Percentiles rank a stretch among this genome's conserved stretches.
phyloP scores from a whole-genome alignment of 2,113 vertebrate species.

The Pholis gunnellus region DNA sequence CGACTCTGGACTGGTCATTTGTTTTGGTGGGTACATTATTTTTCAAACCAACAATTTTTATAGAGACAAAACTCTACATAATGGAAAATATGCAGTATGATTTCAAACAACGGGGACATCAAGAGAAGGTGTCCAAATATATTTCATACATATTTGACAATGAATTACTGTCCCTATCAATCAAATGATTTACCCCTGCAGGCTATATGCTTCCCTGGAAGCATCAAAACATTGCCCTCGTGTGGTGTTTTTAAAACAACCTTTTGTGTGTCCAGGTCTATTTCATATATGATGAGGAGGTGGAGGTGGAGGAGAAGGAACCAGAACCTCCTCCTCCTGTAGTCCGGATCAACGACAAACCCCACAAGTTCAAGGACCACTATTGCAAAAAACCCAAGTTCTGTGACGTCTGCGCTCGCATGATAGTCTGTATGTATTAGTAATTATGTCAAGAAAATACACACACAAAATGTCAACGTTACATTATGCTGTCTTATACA shows the following conservation, averaged over 20 bases:
- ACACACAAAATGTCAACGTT: background rate
- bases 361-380: slow-evolving; percentile 98
- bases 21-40: background rate
- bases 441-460: background rate
- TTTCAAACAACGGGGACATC: background rate
- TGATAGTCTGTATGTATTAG: slow-evolving; percentile 94
- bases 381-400: slow-evolving; percentile 99
- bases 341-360: slow-evolving; percentile 91
- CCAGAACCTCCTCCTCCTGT: slow-evolving; percentile 88
- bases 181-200: background rate
- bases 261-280: slow-evolving; percentile 82
- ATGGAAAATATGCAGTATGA: background rate
- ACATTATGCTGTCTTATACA: too few relatives aligned
- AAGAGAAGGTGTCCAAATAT: background rate
- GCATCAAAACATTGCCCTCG: background rate
- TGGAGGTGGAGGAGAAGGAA: slow-evolving; percentile 94
- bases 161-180: background rate
- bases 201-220: background rate
- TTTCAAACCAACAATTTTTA: background rate
- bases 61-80: background rate
- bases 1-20: background rate
- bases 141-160: background rate
- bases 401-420: slow-evolving; percentile 97
- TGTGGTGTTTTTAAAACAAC: background rate
- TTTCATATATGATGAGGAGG: slow-evolving; percentile 94